These are phyloP conservation scores for Halichoeres trimaculatus DNA, from an alignment of 2,113 vertebrate genomes.

Conservation along the genomic window DNA sequence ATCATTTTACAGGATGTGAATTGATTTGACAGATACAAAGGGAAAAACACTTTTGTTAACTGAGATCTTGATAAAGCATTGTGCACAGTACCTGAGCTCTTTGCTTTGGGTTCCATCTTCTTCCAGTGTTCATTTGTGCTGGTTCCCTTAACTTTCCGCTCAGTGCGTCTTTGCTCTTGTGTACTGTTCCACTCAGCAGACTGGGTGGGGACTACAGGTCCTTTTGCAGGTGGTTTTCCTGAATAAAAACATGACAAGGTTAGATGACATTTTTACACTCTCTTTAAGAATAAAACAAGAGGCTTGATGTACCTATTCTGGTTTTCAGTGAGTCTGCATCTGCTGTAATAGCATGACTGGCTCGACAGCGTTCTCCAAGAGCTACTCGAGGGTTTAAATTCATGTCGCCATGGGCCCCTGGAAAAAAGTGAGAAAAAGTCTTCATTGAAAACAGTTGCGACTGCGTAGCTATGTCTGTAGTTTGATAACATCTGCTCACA, in stretches of 20 bases:
- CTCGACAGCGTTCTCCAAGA: conserved; percentile 28
- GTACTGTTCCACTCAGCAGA: neutral
- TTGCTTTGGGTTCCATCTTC: conserved; percentile 38
- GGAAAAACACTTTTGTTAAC: neutral
- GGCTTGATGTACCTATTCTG: conserved; percentile 44
- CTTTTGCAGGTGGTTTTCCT: conserved; percentile 42
- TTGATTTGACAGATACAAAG: neutral
- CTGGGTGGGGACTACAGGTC: conserved; percentile 3
- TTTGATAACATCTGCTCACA: too few species aligned
- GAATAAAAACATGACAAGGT: conserved; percentile 21
- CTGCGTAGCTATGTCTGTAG: too few species aligned
- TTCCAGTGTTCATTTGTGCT: conserved; percentile 54
- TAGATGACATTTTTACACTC: neutral
- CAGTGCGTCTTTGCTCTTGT: neutral
- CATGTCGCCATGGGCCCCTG: conserved; percentile 34
- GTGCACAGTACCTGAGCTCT: conserved; percentile 31
- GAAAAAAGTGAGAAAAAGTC: conserved; percentile 8
- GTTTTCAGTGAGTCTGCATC: neutral
- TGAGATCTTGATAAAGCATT: neutral
- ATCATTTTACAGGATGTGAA: neutral
- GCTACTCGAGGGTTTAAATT: conserved; percentile 32
- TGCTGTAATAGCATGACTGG: neutral
- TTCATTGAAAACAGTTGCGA: neutral
- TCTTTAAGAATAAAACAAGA: neutral
- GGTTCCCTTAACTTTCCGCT: neutral